These are phyloP conservation scores for Pseudomyrmex dendroicus DNA, from an alignment of 1,140 invertebrate genomes.

Conservation along the genomic window DNA sequence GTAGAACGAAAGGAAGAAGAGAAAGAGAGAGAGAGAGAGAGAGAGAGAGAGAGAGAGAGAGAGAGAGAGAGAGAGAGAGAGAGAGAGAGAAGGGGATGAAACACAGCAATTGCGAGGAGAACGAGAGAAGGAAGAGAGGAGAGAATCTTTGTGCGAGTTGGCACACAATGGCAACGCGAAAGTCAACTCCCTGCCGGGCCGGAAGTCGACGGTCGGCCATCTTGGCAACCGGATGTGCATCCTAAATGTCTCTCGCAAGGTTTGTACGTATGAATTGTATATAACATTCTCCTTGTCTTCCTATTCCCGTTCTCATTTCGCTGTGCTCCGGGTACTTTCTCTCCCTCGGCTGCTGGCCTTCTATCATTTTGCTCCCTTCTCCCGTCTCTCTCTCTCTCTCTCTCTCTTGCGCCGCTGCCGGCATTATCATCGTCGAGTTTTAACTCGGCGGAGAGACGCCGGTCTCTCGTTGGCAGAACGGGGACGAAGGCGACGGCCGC, in stretches of 20 bases:
- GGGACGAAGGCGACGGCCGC: not conserved
- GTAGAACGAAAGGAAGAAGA: not conserved
- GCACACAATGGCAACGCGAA: conserved; percentile 72
- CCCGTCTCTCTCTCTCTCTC: not conserved
- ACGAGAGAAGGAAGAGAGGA: conserved; percentile 50
- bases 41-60: too few species aligned
- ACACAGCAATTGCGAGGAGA: conserved; percentile 45
- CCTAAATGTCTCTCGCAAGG: conserved; percentile 78
- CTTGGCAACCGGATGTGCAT: conserved; percentile 78
- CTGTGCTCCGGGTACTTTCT: not conserved
- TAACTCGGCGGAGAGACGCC: conserved; percentile 16
- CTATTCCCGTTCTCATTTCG: conserved; percentile 46
- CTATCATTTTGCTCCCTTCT: conserved; percentile 40
- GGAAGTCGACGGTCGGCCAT: conserved; percentile 78
- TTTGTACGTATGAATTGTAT: conserved; percentile 75
- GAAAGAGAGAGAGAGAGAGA: conserved; percentile 12
- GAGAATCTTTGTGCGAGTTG: conserved; percentile 74
- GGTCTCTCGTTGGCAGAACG: conserved; percentile 18
- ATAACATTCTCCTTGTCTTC: conserved; percentile 61
- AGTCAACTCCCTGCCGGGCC: conserved; percentile 72
- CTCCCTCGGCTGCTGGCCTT: conserved; percentile 27
- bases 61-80: not conserved
- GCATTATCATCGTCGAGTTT: conserved; percentile 54
- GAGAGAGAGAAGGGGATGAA: conserved; percentile 8
- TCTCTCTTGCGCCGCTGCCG: not conserved